Conservation (phyloP, 2,113 vertebrate genomes). For the Corythornis vintsioides region DNA sequence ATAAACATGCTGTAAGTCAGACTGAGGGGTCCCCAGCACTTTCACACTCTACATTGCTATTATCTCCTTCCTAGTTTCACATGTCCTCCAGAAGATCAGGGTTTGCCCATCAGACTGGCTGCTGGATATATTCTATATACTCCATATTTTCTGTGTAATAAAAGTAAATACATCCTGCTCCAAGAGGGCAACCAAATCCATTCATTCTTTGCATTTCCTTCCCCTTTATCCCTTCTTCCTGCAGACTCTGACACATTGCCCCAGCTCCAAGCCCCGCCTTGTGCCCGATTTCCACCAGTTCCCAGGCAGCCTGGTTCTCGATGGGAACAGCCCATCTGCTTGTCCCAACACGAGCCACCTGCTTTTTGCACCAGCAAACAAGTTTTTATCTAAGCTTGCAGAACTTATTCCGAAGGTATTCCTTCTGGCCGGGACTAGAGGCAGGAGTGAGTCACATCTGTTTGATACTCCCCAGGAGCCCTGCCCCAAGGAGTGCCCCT, state of each 20-base stretch:
- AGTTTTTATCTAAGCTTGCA: slow-evolving; percentile 64
- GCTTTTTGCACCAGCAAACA: slow-evolving; percentile 61
- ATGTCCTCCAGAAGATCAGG: neutral
- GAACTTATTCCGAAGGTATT: slow-evolving; percentile 65
- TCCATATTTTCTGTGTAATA: neutral
- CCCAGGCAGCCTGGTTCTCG: neutral
- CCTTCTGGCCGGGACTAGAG: slow-evolving; percentile 50
- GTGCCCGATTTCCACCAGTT: neutral
- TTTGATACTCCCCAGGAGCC: slow-evolving; percentile 47
- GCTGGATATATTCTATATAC: neutral
- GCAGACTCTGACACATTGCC: neutral
- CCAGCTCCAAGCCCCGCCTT: neutral
- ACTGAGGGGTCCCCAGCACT: neutral
- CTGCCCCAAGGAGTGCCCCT: slow-evolving; percentile 73
- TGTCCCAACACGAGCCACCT: slow-evolving; percentile 61
- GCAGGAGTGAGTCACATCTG: slow-evolving; percentile 69
- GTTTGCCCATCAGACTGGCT: neutral
- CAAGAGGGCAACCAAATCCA: neutral
- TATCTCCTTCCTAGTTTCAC: neutral
- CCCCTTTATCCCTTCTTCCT: neutral
- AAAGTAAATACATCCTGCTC: slow-evolving; percentile 9
- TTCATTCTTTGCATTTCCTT: neutral
- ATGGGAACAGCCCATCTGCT: slow-evolving; percentile 43
- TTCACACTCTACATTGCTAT: neutral
- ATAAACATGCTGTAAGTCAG: neutral